phyloP scores from a whole-genome alignment of 2,113 vertebrate species.

The Pluvianellus socialis region DNA sequence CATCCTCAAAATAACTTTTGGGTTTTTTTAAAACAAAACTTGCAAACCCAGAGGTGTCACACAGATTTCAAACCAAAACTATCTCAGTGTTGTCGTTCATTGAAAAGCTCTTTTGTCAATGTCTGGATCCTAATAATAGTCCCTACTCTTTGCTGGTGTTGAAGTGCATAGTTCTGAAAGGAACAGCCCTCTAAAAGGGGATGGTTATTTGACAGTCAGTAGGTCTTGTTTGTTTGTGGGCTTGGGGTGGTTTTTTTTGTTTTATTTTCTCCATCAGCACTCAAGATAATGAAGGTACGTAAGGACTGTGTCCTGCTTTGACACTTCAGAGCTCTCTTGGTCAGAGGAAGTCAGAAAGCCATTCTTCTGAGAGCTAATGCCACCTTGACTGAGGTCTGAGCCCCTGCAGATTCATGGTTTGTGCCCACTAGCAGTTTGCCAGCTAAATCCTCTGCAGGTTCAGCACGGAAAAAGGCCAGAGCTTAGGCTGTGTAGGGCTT shows the following conservation, averaged over 20 bases:
- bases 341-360: not conserved
- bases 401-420: not conserved
- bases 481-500: not conserved
- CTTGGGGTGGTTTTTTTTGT: not conserved
- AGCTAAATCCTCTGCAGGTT: not conserved
- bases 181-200: not conserved
- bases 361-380: not conserved
- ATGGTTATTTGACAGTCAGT: not conserved
- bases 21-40: not conserved
- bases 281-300: not conserved
- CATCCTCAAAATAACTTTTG: not conserved
- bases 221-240: no score
- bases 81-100: not conserved
- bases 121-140: not conserved
- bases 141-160: not conserved
- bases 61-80: rapidly evolving
- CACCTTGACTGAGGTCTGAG: not conserved
- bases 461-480: not conserved
- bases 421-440: not conserved
- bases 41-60: not conserved
- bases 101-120: not conserved
- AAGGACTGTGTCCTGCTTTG: not conserved
- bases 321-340: not conserved
- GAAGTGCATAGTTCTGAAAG: not conserved
- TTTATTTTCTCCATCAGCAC: no score